These are phyloP conservation scores for Trematomus loennbergii DNA, from an alignment of 2,113 vertebrate species.

Conservation along the genomic window DNA sequence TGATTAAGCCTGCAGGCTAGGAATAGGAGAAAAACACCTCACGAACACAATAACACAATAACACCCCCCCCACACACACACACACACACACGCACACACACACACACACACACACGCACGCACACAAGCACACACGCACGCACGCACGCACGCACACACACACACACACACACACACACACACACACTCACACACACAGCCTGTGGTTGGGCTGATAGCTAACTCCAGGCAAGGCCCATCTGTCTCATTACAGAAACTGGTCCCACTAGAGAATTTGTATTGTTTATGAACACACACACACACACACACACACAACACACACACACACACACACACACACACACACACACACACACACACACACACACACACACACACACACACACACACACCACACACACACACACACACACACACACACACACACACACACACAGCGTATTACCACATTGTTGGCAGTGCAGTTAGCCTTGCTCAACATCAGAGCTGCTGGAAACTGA, in stretches of 20 bases:
- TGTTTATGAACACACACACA: slow-evolving; percentile 63
- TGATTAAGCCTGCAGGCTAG: slow-evolving; percentile 80
- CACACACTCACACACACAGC: slow-evolving; percentile 51
- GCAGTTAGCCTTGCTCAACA: slow-evolving; percentile 54
- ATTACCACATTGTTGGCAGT: slow-evolving; percentile 54
- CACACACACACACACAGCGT: slow-evolving; percentile 1
- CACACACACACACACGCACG: slow-evolving; percentile 24
- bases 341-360: slow-evolving; percentile 10
- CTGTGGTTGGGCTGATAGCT: slow-evolving; percentile 71
- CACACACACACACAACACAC: slow-evolving; percentile 17
- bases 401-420: slow-evolving; percentile 9
- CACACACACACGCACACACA: slow-evolving; percentile 10
- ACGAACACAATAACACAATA: background rate
- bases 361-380: slow-evolving; percentile 31
- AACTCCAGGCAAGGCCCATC: slow-evolving; percentile 74
- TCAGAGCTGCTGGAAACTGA: slow-evolving; percentile 53
- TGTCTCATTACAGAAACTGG: slow-evolving; percentile 75
- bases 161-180: slow-evolving; percentile 37
- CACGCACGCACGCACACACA: slow-evolving; percentile 43
- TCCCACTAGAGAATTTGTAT: slow-evolving; percentile 72
- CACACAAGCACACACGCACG: slow-evolving; percentile 22
- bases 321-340: slow-evolving; percentile 23
- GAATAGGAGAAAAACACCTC: slow-evolving; percentile 69
- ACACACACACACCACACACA: slow-evolving; percentile 31
- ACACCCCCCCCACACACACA: background rate